phyloP scores from a whole-genome alignment of 2,797 vertebrate genomes.

The Liparis tanakae region DNA sequence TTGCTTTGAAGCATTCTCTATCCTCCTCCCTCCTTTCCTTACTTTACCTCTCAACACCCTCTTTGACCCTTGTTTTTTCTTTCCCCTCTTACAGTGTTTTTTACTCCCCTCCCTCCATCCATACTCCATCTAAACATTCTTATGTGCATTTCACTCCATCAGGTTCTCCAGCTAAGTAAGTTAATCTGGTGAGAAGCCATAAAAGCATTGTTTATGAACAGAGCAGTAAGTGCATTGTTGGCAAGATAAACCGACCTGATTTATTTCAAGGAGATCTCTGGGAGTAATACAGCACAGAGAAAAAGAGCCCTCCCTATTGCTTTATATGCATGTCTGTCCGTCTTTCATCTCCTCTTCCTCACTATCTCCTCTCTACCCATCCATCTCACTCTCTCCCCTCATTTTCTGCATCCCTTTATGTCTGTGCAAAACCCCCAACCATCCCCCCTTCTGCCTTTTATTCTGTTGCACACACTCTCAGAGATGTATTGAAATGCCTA shows the following conservation, averaged over 20 bases:
- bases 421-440: constrained; percentile 1
- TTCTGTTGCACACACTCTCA: constrained; percentile 8
- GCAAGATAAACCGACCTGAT: constrained; percentile 73
- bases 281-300: constrained; percentile 41
- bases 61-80: neutral
- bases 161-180: constrained; percentile 63
- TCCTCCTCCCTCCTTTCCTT: neutral
- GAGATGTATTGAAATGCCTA: constrained; percentile 29
- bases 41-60: neutral
- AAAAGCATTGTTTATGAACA: constrained; percentile 77
- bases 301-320: constrained; percentile 27
- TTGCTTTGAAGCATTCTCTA: neutral
- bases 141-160: constrained; percentile 63
- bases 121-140: constrained; percentile 25
- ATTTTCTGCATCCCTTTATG: neutral
- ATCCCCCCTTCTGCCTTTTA: neutral
- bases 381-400: neutral
- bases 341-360: constrained; percentile 13
- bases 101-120: neutral
- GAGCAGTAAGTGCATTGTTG: constrained; percentile 79
- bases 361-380: constrained; percentile 1
- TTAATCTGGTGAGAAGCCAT: constrained; percentile 72
- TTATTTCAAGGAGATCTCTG: constrained; percentile 59
- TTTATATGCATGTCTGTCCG: constrained; percentile 30
- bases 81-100: neutral